A percentile compares a stretch with the other conserved stretches of the same genome.
Conservation (phyloP, 2,113 vertebrate species). For the Fregetta grallaria region DNA sequence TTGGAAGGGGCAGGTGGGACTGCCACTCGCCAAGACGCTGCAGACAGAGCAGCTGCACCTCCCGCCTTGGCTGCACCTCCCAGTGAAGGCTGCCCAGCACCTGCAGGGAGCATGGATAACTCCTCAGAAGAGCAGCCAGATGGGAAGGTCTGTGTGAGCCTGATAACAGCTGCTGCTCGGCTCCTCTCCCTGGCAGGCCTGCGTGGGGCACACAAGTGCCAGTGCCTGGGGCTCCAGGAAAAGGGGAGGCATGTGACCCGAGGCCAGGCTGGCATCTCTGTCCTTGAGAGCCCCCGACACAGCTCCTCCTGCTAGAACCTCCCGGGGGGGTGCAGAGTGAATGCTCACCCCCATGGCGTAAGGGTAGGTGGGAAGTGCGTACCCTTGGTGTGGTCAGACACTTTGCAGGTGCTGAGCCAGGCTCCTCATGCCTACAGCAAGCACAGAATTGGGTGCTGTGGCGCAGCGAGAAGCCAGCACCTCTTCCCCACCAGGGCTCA, state of each 20-base stretch:
- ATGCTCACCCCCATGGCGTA: rapidly evolving
- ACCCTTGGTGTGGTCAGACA: not conserved
- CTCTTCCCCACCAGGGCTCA: not conserved
- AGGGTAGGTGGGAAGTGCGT: not conserved
- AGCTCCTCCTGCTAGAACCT: not conserved
- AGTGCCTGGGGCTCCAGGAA: not conserved
- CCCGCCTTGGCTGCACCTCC: not conserved
- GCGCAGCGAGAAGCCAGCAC: not conserved
- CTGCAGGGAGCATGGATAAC: not conserved
- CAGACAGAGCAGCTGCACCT: not conserved
- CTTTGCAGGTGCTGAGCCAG: not conserved
- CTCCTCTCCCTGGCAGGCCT: not conserved
- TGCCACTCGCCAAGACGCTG: not conserved
- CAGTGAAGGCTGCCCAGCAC: not conserved
- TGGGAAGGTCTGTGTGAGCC: conserved; percentile 2
- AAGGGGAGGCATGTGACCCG: rapidly evolving
- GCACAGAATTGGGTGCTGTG: not conserved
- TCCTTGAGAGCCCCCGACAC: not conserved
- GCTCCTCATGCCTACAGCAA: rapidly evolving
- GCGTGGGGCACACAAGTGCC: not conserved
- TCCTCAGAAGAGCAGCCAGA: conserved; percentile 28
- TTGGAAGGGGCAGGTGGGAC: not conserved
- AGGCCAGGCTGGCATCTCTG: not conserved
- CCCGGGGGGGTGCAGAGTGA: not conserved
- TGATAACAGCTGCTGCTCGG: conserved; percentile 13